A percentile compares a stretch with the other conserved stretches of the same genome.
These are phyloP conservation scores for Pangasius krempfi DNA, from an alignment of 2,797 vertebrate species.

Conservation along the genomic window DNA sequence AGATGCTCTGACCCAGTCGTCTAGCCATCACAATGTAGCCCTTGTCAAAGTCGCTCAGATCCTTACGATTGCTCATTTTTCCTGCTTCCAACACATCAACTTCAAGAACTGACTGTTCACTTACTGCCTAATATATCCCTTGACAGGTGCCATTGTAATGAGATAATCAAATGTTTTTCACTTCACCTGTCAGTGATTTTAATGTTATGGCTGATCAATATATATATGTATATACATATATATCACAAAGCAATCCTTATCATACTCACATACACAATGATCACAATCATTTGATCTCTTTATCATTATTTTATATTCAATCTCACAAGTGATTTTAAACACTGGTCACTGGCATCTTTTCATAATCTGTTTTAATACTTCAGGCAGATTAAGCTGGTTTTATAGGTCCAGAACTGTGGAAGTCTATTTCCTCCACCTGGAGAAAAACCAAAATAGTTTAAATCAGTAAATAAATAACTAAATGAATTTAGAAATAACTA, in stretches of 20 bases:
- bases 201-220: too few species aligned
- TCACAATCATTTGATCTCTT: neutral
- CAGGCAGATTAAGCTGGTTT: neutral
- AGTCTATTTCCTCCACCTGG: neutral
- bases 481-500: neutral
- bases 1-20: too few species aligned
- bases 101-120: too few species aligned
- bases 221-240: too few species aligned
- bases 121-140: too few species aligned
- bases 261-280: neutral
- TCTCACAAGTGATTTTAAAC: neutral
- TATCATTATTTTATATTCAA: neutral
- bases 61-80: too few species aligned
- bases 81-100: too few species aligned
- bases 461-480: conserved; percentile 3
- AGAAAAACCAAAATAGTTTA: neutral
- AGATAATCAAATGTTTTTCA: too few species aligned
- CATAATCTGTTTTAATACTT: neutral
- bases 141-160: too few species aligned
- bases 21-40: too few species aligned
- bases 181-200: too few species aligned
- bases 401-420: neutral
- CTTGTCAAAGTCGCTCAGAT: too few species aligned
- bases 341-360: neutral
- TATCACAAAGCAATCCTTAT: neutral